Base-by-base conservation (phyloP, 2,888 invertebrate genomes). In the Macrosiphum euphorbiae region DNA sequence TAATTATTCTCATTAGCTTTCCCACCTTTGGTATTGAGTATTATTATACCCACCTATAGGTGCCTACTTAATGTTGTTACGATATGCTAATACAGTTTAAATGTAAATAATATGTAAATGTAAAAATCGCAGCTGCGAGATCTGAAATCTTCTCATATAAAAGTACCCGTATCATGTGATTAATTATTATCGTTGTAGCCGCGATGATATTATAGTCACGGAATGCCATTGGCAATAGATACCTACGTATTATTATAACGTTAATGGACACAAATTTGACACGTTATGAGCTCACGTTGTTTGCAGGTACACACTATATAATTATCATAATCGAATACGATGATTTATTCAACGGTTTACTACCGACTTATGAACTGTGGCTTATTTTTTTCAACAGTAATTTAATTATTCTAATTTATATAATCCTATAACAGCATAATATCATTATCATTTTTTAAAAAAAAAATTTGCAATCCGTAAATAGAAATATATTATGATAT, bases 221-320 rank as follows among this genome's bases (percentile, higher is more conserved):
- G 61, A 89, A 89, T 58, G 89, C 89, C 89, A 89, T 61, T 89
- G 89, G 89, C 89, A 44, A 35, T 88, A 55, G 8, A 35, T 78
- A 78, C 78, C 35, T 55, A 35, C 11, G 55, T n/a, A 89, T 44
- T 85, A 85, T 44, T 35, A 41, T 78, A 41, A 89, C 58, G 89
- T 89, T 89, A 89, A 89, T 89, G 44, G 61, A 89, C 44, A 61
- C 41, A 44, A 61, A 44, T 61, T 89, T 89, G 89, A 89, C 89
- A 89, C 61, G 61, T 89, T 61, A 61, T 61, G 89, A 20, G 16
- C 88, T 52, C 88, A 52, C 88, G 88, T 88, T 52, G 20, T 88
- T n/a, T 24, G 58, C 16, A 89, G 13, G 58, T 61, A 44, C 26
- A 85, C 5, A 78, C 78, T 16, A 35, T 78, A 85, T 85, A 61